phyloP scores from a whole-genome alignment of 1,140 invertebrate genomes.

The Anoplophora glabripennis region DNA sequence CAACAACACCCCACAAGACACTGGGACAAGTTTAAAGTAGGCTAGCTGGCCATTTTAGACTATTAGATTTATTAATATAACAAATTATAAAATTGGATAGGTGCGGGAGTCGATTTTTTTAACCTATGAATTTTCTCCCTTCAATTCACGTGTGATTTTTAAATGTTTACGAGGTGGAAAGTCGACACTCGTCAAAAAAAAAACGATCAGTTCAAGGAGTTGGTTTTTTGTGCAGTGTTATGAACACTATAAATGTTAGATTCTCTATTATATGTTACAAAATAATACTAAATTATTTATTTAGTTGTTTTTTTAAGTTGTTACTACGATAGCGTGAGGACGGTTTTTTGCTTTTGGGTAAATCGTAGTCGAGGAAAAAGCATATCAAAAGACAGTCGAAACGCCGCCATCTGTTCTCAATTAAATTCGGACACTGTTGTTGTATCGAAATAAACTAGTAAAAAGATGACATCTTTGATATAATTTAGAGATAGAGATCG shows the following conservation, averaged over 20 bases:
- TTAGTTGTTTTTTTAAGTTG: conserved; percentile 37
- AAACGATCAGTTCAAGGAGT: conserved; percentile 36
- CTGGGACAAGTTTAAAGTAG: conserved; percentile 45
- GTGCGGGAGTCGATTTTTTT: conserved; percentile 32
- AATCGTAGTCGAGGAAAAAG: conserved; percentile 20
- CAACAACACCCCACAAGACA: conserved; percentile 44
- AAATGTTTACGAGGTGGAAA: conserved; percentile 22
- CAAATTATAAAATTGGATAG: conserved; percentile 45
- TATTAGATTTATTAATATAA: conserved; percentile 46
- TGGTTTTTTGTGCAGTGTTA: conserved; percentile 45
- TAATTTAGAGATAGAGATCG: not conserved
- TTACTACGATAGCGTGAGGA: conserved; percentile 20
- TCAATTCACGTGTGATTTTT: conserved; percentile 16
- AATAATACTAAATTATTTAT: conserved; percentile 42
- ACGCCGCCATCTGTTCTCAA: not conserved
- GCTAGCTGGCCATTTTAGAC: conserved; percentile 43
- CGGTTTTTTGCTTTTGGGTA: conserved; percentile 20
- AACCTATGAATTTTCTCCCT: conserved; percentile 3
- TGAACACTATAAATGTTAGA: conserved; percentile 47
- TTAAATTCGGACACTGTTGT: not conserved
- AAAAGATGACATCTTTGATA: not conserved
- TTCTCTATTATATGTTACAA: conserved; percentile 46
- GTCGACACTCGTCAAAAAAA: conserved; percentile 27
- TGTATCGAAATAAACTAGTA: no score
- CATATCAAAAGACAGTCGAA: conserved; percentile 8